phyloP scores from a whole-genome alignment of 2,888 invertebrate genomes.

The Emmelina monodactyla region DNA sequence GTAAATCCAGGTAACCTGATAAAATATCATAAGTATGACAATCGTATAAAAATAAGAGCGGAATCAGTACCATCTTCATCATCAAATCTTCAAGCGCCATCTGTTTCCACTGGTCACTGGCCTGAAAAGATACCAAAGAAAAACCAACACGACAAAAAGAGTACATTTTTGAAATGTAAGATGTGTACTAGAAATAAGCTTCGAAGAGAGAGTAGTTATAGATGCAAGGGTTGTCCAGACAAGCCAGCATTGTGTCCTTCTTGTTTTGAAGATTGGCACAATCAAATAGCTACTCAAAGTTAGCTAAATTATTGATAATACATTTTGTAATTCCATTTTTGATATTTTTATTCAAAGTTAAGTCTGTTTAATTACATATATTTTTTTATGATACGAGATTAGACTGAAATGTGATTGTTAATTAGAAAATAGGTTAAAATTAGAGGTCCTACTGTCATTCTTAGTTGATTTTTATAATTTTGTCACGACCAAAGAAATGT shows the following conservation, averaged over 20 bases:
- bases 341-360: not conserved
- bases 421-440: not conserved
- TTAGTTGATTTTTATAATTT: not conserved
- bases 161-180: not conserved
- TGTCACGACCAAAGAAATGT: not conserved
- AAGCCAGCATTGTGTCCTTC: not conserved
- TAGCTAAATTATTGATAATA: too few species aligned
- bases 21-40: not conserved
- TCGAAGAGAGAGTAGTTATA: constrained; percentile 1
- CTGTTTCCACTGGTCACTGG: not conserved
- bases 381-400: not conserved
- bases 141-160: not conserved
- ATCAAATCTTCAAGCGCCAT: not conserved
- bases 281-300: not conserved
- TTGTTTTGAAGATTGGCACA: not conserved
- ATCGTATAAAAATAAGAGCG: not conserved
- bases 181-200: not conserved
- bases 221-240: not conserved
- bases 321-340: too few species aligned
- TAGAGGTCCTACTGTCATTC: not conserved
- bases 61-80: not conserved
- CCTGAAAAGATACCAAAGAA: not conserved
- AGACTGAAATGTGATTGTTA: not conserved
- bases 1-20: not conserved
- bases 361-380: not conserved